Base-by-base conservation (phyloP, 2,797 vertebrate genomes). In the Acanthurus tractus region DNA sequence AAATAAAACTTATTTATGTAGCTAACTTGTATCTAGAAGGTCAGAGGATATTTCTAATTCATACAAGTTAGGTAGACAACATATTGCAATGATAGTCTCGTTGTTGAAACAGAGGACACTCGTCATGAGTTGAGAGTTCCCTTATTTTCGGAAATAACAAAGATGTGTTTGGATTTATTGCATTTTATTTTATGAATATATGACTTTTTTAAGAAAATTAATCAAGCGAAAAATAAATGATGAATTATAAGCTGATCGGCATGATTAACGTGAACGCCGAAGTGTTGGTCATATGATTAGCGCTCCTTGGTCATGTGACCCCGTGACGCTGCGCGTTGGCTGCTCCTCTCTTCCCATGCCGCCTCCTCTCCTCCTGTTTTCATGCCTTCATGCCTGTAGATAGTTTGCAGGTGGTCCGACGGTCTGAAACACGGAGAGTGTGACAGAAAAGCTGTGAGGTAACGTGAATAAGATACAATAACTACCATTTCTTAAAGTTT, bases 201-300 rank as follows among this genome's bases (percentile, higher is more conserved):
- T 10, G 1, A 11, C 11, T 40, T 40, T 3, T 8, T 40, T 11
- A 10, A 8, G 7, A 40, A 40, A 8, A 40, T 40, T 0, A 10
- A 40, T 40, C 1, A 10, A 40, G 38, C 8, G 3, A 40, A 40
- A 50, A 22, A 3, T 58, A 1, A 25, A 7, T 1, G 34, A 36
- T 69, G 29, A 61, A 38, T 50, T 13, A 18, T 22, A 11, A 38
- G 2, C n/a, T 12, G 29, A 20, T 11, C 0, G 7, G 11, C 10
- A 1, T 14, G 13, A 13, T 3, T 13, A 7, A 42, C 57, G 25
- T 18, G 20, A 46, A 34, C 42, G 3, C 22, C 1, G 2, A 11
- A 11, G 6, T 6, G 15, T 17, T 11, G 34, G 34, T 63, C 78
- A 83, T 81, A 1, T 84, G 76, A 62, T 4, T 18, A 2, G 22